Conservation (phyloP, 2,797 vertebrate genomes). For the Ceyx erithaca region DNA sequence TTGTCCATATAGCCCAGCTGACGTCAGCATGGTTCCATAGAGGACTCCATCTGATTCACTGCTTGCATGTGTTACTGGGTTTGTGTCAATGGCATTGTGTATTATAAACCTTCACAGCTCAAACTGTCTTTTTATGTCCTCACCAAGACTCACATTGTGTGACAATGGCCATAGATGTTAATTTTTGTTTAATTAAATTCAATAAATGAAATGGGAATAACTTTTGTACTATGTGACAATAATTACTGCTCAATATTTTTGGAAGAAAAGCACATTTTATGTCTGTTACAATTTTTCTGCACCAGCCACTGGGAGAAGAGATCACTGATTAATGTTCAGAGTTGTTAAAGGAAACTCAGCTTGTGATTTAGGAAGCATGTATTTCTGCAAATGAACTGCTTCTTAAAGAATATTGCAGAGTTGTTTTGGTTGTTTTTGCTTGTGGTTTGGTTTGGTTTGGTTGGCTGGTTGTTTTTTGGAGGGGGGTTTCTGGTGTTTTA, state of each 20-base stretch:
- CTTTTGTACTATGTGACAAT: slow-evolving; percentile 36
- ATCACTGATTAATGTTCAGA: not conserved
- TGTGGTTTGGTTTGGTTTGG: too few species aligned
- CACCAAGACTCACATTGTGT: not conserved
- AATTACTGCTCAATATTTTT: slow-evolving; percentile 11
- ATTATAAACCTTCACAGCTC: slow-evolving; percentile 59
- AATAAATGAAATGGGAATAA: slow-evolving; percentile 69
- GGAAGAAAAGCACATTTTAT: not conserved
- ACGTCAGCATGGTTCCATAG: not conserved
- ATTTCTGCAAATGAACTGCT: slow-evolving; percentile 15
- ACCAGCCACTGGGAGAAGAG: not conserved
- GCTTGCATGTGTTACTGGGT: not conserved
- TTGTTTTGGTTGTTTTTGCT: not conserved
- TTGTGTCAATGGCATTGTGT: slow-evolving; percentile 42
- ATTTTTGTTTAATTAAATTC: slow-evolving; percentile 58
- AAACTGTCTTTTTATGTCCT: not conserved
- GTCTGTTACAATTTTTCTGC: not conserved
- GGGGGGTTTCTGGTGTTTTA: too few species aligned
- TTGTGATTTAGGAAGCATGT: not conserved
- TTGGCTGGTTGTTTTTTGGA: too few species aligned
- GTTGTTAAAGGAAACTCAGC: not conserved
- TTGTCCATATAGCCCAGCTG: not conserved
- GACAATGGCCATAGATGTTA: not conserved
- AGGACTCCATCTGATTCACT: not conserved
- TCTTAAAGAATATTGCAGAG: not conserved